Conservation (phyloP, 2,113 vertebrate genomes). For the Amphilophus citrinellus region DNA sequence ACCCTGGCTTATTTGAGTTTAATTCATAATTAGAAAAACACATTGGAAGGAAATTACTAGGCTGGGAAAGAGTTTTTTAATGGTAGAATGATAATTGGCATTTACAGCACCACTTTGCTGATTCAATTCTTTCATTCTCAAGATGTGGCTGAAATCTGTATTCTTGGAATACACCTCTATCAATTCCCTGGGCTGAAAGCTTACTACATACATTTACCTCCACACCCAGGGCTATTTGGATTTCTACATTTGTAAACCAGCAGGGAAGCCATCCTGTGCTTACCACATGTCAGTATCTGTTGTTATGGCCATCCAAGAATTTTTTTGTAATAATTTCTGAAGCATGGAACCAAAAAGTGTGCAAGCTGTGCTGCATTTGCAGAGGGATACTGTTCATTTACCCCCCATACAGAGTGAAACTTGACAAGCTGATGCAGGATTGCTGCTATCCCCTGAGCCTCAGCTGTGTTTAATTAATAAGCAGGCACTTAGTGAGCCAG, state of each 20-base stretch:
- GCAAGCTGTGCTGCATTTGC: conserved; percentile 3
- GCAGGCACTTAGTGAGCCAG: conserved; percentile 68
- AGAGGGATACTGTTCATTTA: conserved; percentile 37
- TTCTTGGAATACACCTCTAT: conserved; percentile 25
- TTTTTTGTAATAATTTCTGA: conserved; percentile 23
- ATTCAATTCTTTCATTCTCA: conserved; percentile 62
- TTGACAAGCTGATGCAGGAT: conserved; percentile 57
- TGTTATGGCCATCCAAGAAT: not conserved
- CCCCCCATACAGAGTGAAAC: conserved; percentile 47
- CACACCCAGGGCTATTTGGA: not conserved
- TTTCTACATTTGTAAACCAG: conserved; percentile 17
- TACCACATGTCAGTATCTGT: not conserved
- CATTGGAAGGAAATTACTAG: conserved; percentile 71
- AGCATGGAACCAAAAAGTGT: conserved; percentile 13
- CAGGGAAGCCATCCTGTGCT: not conserved
- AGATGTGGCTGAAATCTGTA: conserved; percentile 63
- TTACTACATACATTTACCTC: not conserved
- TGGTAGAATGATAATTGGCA: conserved; percentile 71
- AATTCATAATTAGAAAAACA: conserved; percentile 79
- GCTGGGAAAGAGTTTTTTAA: conserved; percentile 66
- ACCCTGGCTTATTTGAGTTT: conserved; percentile 72
- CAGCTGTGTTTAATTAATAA: conserved; percentile 74
- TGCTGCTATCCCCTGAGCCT: conserved; percentile 44
- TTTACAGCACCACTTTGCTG: conserved; percentile 65
- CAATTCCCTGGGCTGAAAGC: not conserved